Evolutionary conservation across 2,888 invertebrate species (phyloP).

Genomic region (Epistrophe eligans): DNA sequence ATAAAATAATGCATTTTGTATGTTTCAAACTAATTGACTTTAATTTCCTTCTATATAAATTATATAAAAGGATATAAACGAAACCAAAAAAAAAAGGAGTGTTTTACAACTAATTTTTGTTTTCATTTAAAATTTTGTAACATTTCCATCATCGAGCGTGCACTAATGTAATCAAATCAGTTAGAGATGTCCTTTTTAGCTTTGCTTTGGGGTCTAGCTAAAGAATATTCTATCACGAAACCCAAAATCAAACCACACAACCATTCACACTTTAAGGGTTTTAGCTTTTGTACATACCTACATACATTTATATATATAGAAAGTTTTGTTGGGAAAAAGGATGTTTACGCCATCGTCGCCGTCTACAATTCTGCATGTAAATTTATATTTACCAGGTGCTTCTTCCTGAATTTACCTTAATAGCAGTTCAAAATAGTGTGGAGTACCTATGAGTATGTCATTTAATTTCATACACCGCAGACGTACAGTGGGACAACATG

Average conservation of each 20-base stretch:
- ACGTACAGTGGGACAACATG: background rate
- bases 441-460: background rate
- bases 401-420: background rate
- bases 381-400: constrained; percentile 5
- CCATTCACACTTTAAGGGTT: constrained; percentile 53
- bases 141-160: background rate
- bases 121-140: background rate
- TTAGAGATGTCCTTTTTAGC: background rate
- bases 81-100: background rate
- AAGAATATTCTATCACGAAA: constrained; percentile 40
- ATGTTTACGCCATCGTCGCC: background rate
- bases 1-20: constrained; percentile 47
- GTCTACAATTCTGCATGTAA: background rate
- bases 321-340: background rate
- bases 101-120: background rate
- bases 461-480: background rate
- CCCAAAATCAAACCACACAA: constrained; percentile 68
- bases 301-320: background rate
- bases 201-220: background rate
- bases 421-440: background rate
- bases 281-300: constrained; percentile 4
- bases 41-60: no score
- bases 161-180: constrained; percentile 44
- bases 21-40: no score
- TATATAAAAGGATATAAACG: no score